Evolutionary conservation across 2,113 vertebrate genomes (phyloP).

Genomic region (Cyanoramphus novaezelandiae): DNA sequence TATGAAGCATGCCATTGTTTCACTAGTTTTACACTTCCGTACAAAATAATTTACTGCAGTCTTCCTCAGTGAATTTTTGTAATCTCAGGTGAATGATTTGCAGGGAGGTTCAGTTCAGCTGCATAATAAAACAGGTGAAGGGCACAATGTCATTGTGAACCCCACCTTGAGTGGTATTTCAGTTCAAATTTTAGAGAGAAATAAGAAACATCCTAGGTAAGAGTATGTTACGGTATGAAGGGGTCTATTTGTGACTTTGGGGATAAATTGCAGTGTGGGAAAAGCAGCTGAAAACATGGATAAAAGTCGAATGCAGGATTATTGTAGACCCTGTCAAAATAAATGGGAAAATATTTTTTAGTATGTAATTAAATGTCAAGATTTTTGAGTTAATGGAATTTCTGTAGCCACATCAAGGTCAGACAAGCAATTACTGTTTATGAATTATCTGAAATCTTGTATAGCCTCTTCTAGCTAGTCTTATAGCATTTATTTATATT

Average conservation of each 20-base stretch:
- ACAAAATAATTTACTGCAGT: background rate
- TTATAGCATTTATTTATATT: constrained; percentile 68
- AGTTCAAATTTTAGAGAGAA: constrained; percentile 15
- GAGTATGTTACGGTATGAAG: background rate
- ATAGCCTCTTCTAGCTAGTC: constrained; percentile 58
- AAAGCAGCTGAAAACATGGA: constrained; percentile 59
- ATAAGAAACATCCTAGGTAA: background rate
- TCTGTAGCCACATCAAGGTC: constrained; percentile 77
- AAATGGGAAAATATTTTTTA: constrained; percentile 73
- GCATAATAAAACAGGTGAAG: background rate
- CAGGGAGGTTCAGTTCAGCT: background rate
- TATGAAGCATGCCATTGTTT: background rate
- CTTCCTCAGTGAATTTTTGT: background rate
- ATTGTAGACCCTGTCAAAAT: constrained; percentile 70
- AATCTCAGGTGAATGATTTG: background rate
- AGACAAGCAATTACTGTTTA: constrained; percentile 74
- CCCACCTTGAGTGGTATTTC: background rate
- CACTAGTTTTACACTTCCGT: background rate
- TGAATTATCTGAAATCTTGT: constrained; percentile 77
- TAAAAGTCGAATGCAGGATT: constrained; percentile 58
- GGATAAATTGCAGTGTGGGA: constrained; percentile 37
- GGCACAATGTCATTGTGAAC: background rate
- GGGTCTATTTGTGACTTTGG: constrained; percentile 50
- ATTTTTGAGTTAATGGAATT: constrained; percentile 80
- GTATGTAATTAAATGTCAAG: constrained; percentile 77